Evolutionary conservation across 2,113 vertebrate species (phyloP), one percentile per base, ranked within the genome.

Genomic region (Eclectus roratus): DNA sequence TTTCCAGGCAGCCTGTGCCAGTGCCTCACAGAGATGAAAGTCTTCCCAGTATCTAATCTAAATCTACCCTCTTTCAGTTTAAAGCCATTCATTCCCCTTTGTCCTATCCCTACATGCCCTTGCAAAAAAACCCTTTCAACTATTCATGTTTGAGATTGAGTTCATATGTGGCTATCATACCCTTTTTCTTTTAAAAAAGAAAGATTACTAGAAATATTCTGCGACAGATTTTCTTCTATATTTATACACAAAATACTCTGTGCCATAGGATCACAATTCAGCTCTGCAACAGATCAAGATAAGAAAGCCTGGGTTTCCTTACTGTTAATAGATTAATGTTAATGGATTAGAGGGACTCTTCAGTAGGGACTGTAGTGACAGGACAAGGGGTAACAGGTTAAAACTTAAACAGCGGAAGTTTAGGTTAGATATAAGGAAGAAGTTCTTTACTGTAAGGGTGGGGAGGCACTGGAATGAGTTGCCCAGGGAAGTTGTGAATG

Each of bases 221-320:
- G 78, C 88, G 91, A 92, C 39, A 15, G 21, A 56, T 93, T 96
- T 92, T 78, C 6, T 93, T 94, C 93, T 88, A 4, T 71, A 84
- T 92, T 94, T 66, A 96, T 50, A 41, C 39, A 83, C 15, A 46
- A 84, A 85, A 76, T 88, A 89, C 28, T 93, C 41, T 44, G 78
- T 86, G 76, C 46, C 81, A 79, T 7, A 64, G 9, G 1, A 82
- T 80, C 31, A 84, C 10, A 93, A 76, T n/a, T 87, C 95, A 95
- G 77, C 55, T 92, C 77, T 90, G n/a, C 79, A 94, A 33, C 66
- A 80, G 73, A 24, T 61, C 17, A 83, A 61, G 39, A 81, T 53
- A 71, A 68, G 61, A 63, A 91, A 94, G 49, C 69, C 58, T 46
- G 37, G 94, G 84, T 87, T 89, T 92, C 66, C 79, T 93, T 79